A percentile compares a stretch with the other conserved stretches of the same genome.
Conservation (phyloP, 2,888 invertebrate species). For the Epistrophella euchroma region DNA sequence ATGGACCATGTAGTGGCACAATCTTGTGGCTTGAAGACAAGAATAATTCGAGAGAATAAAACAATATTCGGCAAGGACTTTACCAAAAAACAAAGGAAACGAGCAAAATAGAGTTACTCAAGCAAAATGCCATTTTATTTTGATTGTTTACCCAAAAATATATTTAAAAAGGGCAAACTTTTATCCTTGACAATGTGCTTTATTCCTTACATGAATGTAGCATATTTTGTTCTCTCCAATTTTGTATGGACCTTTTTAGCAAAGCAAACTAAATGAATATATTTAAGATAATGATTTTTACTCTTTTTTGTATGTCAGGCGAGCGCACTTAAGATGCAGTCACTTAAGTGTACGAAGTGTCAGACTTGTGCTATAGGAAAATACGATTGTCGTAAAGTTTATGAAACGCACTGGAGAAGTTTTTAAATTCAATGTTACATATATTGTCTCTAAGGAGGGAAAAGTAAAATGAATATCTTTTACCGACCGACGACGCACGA, state of each 20-base stretch:
- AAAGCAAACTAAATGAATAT: constrained; percentile 17
- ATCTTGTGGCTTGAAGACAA: constrained; percentile 27
- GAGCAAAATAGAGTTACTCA: not conserved
- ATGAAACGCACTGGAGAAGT: constrained; percentile 25
- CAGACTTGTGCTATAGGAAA: constrained; percentile 3
- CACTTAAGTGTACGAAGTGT: constrained; percentile 29
- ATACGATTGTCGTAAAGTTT: constrained; percentile 40
- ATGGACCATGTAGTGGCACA: constrained; percentile 30
- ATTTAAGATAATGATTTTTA: constrained; percentile 12
- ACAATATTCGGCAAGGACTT: constrained; percentile 40
- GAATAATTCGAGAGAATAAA: constrained; percentile 43
- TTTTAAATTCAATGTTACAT: constrained; percentile 38
- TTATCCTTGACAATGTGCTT: constrained; percentile 3
- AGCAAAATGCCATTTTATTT: constrained; percentile 27
- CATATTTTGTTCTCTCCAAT: not conserved
- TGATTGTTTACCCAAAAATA: constrained; percentile 6
- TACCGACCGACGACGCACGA: not conserved
- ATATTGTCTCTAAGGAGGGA: not conserved
- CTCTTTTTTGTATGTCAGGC: not conserved
- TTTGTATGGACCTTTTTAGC: not conserved
- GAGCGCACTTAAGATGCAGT: constrained; percentile 24
- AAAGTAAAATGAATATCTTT: constrained; percentile 4
- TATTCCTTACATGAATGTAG: no score
- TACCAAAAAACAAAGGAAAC: not conserved
- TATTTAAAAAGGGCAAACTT: not conserved